Base-by-base conservation (phyloP, 2,888 invertebrate genomes). In the Xanthorhoe designata region DNA sequence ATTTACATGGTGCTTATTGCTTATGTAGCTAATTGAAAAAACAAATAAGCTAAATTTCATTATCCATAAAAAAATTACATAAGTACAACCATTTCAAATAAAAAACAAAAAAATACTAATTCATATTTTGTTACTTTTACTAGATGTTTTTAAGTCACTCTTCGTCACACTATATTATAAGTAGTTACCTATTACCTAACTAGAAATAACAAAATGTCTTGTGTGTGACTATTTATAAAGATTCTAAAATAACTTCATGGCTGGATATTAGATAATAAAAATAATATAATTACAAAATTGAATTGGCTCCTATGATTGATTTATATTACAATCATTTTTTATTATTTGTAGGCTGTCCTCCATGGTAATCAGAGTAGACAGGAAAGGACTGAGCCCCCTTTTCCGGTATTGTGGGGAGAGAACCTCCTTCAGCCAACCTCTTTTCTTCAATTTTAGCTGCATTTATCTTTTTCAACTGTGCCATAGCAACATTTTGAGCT, bases 401-500 rank as follows among this genome's bases (percentile, higher is more conserved):
- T 49, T 76, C 76, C 7, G 84, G 76, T 15, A 78, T 62, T 15
- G 83, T 64, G 13, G 91, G 90, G 6, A 91, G 64, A 1, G 88
- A 79, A 6, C 89, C 86, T 53, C 92, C 87, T 19, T 95, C 95
- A 8, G 89, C 87, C 6, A 94, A 87, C 73, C 94, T 94, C 76
- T 95, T 94, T 0, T 87, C 84, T 69, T 97, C 96, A 64, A 97
- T 83, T 81, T 95, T 94, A 2, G 94, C 94, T 0, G 97, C 97
- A 91, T 97, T 98, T 51, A 94, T 87, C 80, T 96, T 96, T 76
- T 97, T 98, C 84, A 95, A 85, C 75, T 96, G 87, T 84, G 97
- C 96, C 49, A 97, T 91, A 15, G 96, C 95, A 51, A 96, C 83
- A 88, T 97, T 98, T 75, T 89, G 92, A 9, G 94, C 89, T 8